Evolutionary conservation across 2,797 vertebrate species (phyloP).

Genomic region (Dicrostonyx torquatus): DNA sequence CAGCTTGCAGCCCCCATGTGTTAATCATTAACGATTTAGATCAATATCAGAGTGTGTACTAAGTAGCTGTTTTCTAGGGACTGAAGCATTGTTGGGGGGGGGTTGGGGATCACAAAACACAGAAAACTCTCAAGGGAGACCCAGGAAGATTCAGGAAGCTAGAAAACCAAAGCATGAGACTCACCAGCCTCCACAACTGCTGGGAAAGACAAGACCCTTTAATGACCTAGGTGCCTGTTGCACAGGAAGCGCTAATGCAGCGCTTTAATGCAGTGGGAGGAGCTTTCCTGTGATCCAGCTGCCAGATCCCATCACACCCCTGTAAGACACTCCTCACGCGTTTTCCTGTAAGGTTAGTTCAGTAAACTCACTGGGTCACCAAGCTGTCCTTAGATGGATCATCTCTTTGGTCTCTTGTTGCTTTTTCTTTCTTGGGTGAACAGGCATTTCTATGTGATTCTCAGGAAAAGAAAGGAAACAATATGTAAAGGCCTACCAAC

Average conservation of each 20-base stretch:
- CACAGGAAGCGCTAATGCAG: background rate
- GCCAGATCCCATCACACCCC: accelerated
- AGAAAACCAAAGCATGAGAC: background rate
- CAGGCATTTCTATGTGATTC: background rate
- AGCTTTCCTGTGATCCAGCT: background rate
- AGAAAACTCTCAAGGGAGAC: background rate
- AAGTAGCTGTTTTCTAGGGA: background rate
- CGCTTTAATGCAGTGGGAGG: too few relatives aligned
- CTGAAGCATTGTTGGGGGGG: background rate
- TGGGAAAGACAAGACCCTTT: background rate
- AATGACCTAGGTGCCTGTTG: background rate
- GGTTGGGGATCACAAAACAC: background rate
- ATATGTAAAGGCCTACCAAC: background rate
- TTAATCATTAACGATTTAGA: background rate
- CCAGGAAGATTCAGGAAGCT: background rate
- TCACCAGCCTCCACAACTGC: background rate
- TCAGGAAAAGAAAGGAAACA: background rate
- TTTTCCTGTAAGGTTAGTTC: background rate
- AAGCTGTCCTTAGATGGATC: background rate
- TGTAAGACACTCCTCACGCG: background rate
- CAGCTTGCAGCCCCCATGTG: background rate
- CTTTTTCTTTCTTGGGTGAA: background rate
- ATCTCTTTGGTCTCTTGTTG: background rate
- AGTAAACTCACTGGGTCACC: background rate
- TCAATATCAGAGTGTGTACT: background rate